These are phyloP conservation scores for Centropus bengalensis DNA, from an alignment of 2,113 vertebrate species.

Conservation along the genomic window DNA sequence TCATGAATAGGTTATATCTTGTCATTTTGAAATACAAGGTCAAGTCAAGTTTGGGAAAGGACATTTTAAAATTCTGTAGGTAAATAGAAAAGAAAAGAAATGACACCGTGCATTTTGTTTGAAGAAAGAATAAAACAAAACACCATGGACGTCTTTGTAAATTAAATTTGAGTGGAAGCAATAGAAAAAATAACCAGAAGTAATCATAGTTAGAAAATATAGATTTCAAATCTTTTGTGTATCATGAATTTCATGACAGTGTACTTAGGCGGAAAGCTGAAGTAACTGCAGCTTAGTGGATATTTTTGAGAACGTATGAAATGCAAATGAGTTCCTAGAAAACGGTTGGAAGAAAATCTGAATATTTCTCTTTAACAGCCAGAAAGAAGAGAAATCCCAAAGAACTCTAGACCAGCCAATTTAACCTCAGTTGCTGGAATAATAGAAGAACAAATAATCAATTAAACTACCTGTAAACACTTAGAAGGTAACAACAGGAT, in stretches of 20 bases:
- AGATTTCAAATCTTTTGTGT: neutral
- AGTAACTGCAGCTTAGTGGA: neutral
- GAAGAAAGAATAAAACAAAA: neutral
- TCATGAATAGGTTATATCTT: neutral
- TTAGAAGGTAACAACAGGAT: neutral
- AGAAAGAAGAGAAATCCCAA: neutral
- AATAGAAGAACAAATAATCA: neutral
- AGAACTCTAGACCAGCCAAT: neutral
- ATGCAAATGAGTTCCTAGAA: conserved; percentile 1
- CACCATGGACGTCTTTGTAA: neutral
- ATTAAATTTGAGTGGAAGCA: neutral
- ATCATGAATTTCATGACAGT: conserved; percentile 30
- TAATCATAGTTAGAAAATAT: neutral
- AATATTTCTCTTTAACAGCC: conserved; percentile 8
- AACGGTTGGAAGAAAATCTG: neutral
- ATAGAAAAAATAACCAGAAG: neutral
- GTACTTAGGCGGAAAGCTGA: neutral
- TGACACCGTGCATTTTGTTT: neutral
- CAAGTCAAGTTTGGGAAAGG: neutral
- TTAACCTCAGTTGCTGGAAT: neutral
- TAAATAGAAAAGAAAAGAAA: neutral
- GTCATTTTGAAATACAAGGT: neutral
- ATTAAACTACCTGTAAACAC: neutral
- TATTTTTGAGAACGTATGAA: neutral
- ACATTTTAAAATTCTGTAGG: neutral